Evolutionary conservation across 2,113 vertebrate genomes (phyloP).

Genomic region (Rhegmatorhina hoffmannsi): DNA sequence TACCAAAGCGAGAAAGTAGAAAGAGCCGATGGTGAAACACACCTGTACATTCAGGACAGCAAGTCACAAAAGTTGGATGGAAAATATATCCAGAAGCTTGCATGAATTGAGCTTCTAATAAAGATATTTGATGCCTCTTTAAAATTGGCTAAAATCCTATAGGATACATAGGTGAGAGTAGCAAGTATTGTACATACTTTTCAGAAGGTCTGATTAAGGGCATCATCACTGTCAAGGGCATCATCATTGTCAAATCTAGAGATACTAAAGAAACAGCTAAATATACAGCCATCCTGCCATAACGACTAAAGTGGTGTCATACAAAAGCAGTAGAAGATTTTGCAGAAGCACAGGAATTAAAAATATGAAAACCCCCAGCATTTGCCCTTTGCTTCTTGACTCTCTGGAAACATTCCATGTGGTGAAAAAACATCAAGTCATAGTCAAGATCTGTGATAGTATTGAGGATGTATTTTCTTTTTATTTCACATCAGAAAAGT

Average conservation of each 20-base stretch:
- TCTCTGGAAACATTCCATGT: neutral
- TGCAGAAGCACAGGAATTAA: neutral
- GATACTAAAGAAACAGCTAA: neutral
- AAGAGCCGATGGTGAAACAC: neutral
- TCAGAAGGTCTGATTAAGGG: neutral
- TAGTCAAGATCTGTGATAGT: neutral
- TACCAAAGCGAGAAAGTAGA: neutral
- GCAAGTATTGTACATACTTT: neutral
- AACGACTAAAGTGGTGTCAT: neutral
- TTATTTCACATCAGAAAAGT: neutral
- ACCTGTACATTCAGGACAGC: neutral
- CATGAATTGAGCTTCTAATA: neutral
- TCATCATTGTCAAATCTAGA: neutral
- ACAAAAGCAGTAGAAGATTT: neutral
- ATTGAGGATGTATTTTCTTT: neutral
- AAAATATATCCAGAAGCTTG: neutral
- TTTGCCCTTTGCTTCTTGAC: neutral
- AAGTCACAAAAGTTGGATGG: neutral
- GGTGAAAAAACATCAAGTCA: neutral
- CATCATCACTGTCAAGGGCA: neutral
- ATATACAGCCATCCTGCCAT: neutral
- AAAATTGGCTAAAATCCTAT: neutral
- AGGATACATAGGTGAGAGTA: neutral
- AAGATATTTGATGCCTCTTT: neutral
- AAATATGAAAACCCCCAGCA: neutral